Conservation (phyloP, 2,888 invertebrate genomes). For the Euclidia mi region DNA sequence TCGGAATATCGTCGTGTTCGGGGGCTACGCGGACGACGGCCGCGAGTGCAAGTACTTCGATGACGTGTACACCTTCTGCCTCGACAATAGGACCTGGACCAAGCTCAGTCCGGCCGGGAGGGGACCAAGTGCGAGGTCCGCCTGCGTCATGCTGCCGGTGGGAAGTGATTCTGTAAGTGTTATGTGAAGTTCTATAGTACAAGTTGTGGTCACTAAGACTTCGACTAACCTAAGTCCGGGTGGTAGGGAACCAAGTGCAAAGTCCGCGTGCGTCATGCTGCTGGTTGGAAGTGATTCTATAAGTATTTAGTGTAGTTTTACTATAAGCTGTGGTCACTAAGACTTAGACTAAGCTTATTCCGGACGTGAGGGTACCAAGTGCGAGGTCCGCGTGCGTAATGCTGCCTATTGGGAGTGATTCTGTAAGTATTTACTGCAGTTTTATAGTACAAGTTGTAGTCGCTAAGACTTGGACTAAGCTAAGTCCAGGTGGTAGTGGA, state of each 20-base stretch:
- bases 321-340: slow-evolving; percentile 95
- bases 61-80: slow-evolving; percentile 95
- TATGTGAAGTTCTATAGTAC: no score
- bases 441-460: no score
- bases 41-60: slow-evolving; percentile 97
- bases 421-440: slow-evolving; percentile 73
- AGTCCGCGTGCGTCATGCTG: slow-evolving; percentile 95
- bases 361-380: slow-evolving; percentile 92
- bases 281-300: slow-evolving; percentile 85
- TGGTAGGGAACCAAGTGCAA: slow-evolving; percentile 93
- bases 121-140: slow-evolving; percentile 94
- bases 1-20: slow-evolving; percentile 95
- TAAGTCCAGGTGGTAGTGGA: slow-evolving; percentile 91
- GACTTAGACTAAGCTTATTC: slow-evolving; percentile 93
- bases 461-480: slow-evolving; percentile 93
- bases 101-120: slow-evolving; percentile 92
- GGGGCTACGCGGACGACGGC: slow-evolving; percentile 97
- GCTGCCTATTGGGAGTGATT: slow-evolving; percentile 87
- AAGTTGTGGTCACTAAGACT: slow-evolving; percentile 93
- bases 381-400: slow-evolving; percentile 96
- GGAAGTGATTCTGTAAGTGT: slow-evolving; percentile 79
- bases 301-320: no score
- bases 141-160: slow-evolving; percentile 92
- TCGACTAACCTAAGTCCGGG: slow-evolving; percentile 93
- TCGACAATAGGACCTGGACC: slow-evolving; percentile 94